These are phyloP conservation scores for Vulpes ferrilata DNA, from an alignment of 2,113 vertebrate genomes.

Conservation along the genomic window DNA sequence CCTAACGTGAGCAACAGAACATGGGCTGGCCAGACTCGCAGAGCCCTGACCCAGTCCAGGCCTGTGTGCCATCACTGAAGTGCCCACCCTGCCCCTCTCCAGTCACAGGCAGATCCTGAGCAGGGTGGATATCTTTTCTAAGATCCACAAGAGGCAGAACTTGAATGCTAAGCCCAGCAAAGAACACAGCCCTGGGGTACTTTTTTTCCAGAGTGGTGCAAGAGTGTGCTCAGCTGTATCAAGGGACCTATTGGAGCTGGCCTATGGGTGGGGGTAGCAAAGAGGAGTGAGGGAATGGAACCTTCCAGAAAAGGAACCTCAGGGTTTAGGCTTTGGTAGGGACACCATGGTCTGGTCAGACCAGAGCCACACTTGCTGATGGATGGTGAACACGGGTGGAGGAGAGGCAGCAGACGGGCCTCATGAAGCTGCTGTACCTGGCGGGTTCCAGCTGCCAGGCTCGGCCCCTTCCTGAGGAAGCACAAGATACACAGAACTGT, in stretches of 20 bases:
- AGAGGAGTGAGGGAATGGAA: background rate
- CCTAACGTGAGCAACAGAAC: background rate
- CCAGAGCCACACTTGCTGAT: background rate
- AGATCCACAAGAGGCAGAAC: background rate
- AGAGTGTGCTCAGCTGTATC: constrained; percentile 80
- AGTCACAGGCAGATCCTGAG: background rate
- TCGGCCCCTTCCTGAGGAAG: background rate
- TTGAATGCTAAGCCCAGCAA: background rate
- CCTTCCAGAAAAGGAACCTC: background rate
- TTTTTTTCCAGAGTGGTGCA: constrained; percentile 24
- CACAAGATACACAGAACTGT: background rate
- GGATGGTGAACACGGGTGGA: background rate
- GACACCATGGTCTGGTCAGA: background rate
- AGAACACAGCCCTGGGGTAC: background rate
- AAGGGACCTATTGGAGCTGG: constrained; percentile 59
- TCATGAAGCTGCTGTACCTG: background rate
- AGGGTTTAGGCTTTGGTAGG: background rate
- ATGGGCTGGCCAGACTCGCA: background rate
- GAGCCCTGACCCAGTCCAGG: background rate
- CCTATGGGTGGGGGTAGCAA: background rate
- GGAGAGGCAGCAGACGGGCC: background rate
- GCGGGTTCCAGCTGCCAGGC: background rate
- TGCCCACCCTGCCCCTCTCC: background rate
- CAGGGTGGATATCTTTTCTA: background rate
- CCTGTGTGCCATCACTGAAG: background rate